phyloP scores from a whole-genome alignment of 2,888 invertebrate species.

The Nebria salina region DNA sequence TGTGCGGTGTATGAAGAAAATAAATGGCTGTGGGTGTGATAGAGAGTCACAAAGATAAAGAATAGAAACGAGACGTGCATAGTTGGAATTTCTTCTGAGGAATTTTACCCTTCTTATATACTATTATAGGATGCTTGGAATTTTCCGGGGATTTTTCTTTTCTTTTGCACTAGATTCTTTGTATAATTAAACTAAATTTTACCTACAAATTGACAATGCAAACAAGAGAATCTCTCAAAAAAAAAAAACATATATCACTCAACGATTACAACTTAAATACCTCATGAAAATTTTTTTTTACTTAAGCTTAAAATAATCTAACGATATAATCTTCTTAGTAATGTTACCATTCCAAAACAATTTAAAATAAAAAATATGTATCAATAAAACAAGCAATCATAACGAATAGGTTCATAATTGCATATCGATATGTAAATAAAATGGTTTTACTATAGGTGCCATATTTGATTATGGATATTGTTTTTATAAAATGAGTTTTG shows the following conservation, averaged over 20 bases:
- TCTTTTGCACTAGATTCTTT: neutral
- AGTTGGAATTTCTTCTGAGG: neutral
- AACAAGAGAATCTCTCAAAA: too few species aligned
- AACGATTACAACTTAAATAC: too few species aligned
- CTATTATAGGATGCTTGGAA: neutral
- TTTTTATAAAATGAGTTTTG: slow-evolving; percentile 24
- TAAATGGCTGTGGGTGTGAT: neutral
- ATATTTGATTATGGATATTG: neutral
- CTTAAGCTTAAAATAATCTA: too few species aligned
- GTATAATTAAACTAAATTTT: neutral
- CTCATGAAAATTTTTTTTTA: too few species aligned
- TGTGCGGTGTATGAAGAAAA: neutral
- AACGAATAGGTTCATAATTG: neutral
- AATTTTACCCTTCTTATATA: neutral
- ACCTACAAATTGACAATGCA: too few species aligned
- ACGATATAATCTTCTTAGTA: too few species aligned
- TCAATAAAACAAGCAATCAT: neutral
- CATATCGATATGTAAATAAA: neutral
- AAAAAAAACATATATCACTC: too few species aligned
- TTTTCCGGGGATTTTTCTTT: neutral
- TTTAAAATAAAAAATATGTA: neutral
- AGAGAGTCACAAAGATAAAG: neutral
- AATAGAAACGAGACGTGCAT: neutral
- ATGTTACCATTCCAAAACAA: neutral
- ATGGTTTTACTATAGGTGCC: neutral